Percentiles rank a stretch among this genome's conserved stretches.
phyloP scores from a whole-genome alignment of 2,797 vertebrate species.

The Coilia nasus region DNA sequence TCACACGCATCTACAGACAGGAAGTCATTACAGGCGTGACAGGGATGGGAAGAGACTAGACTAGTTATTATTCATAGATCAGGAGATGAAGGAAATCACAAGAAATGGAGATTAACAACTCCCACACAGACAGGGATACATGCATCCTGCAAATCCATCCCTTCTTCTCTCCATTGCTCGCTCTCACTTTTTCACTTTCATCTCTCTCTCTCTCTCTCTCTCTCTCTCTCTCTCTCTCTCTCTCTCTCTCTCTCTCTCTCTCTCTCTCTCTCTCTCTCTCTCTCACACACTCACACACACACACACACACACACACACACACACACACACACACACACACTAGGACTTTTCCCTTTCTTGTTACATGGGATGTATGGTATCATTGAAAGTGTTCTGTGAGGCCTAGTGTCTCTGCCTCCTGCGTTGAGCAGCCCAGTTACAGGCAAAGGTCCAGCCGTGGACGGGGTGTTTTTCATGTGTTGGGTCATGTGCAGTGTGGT shows the following conservation, averaged over 20 bases:
- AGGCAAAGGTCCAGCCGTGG: too few relatives aligned
- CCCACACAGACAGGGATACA: background rate
- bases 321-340: too few relatives aligned
- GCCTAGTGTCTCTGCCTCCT: too few relatives aligned
- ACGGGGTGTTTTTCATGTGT: too few relatives aligned
- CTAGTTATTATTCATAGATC: conserved; percentile 12
- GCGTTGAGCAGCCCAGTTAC: too few relatives aligned
- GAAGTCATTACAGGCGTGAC: too few relatives aligned
- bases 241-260: background rate
- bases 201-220: conserved; percentile 25
- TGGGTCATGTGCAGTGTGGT: too few relatives aligned
- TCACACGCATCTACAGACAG: too few relatives aligned
- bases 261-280: conserved; percentile 14
- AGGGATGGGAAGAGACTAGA: conserved; percentile 13
- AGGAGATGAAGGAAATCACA: conserved; percentile 13
- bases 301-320: background rate
- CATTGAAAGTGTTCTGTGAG: too few relatives aligned
- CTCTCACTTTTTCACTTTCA: conserved; percentile 20
- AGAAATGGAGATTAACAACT: conserved; percentile 9
- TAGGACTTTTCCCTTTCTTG: too few relatives aligned
- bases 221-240: background rate
- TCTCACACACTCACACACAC: background rate
- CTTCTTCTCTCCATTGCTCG: conserved; percentile 25
- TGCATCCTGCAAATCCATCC: background rate
- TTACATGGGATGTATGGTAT: too few relatives aligned